A percentile compares a stretch with the other conserved stretches of the same genome.
Conservation (phyloP, 2,888 invertebrate species). For the Pyrrhia umbra region DNA sequence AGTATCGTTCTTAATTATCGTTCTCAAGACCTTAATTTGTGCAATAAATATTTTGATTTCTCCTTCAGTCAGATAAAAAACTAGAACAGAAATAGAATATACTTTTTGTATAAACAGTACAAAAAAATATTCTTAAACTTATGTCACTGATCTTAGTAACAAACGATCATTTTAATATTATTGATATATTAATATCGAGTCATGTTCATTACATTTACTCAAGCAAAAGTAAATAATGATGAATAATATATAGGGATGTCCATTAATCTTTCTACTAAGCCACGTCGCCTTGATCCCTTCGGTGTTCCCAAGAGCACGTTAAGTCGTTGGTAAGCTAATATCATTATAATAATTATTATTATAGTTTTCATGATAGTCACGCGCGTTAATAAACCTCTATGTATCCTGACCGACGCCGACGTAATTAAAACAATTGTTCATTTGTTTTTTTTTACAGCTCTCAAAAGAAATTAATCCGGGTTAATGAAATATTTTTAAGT, state of each 20-base stretch:
- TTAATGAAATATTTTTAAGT: no score
- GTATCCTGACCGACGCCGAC: neutral
- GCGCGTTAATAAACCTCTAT: neutral
- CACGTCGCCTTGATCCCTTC: constrained; percentile 13
- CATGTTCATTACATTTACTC: constrained; percentile 12
- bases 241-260: constrained; percentile 19
- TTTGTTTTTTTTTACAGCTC: no score
- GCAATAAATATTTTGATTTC: no score
- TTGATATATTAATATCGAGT: neutral
- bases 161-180: neutral
- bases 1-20: no score
- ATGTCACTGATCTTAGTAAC: neutral
- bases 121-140: neutral
- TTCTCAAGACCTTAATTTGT: no score
- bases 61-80: neutral
- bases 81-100: neutral
- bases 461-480: no score
- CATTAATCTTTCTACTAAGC: constrained; percentile 30
- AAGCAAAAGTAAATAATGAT: constrained; percentile 17
- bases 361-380: constrained; percentile 1
- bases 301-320: constrained; percentile 11
- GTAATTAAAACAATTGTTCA: no score
- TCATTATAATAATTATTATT: constrained; percentile 16
- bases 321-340: constrained; percentile 33
- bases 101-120: neutral